Percentiles rank a stretch among this genome's conserved stretches.
Conservation (phyloP, 2,888 invertebrate genomes). For the Liodrosophila aerea region DNA sequence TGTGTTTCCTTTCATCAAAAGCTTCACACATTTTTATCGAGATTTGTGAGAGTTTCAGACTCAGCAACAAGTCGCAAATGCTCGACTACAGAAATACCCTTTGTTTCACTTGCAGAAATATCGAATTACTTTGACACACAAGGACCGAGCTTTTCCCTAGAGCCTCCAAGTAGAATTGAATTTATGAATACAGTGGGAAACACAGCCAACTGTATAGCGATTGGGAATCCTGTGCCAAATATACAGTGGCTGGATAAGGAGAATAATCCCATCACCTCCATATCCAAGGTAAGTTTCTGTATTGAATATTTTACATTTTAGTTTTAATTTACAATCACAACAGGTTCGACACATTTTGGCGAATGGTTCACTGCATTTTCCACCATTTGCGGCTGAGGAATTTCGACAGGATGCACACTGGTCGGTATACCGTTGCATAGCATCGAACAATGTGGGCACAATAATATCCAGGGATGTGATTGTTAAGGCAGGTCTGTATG, state of each 20-base stretch:
- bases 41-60: no score
- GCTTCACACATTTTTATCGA: no score
- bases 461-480: conserved; percentile 84
- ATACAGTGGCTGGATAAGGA: conserved; percentile 84
- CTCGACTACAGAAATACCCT: no score
- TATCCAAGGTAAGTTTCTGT: conserved; percentile 80
- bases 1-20: no score
- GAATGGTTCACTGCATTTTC: conserved; percentile 84
- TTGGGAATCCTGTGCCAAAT: conserved; percentile 84
- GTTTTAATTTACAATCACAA: not conserved
- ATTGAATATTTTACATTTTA: not conserved
- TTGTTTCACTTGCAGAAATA: conserved; percentile 56
- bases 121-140: conserved; percentile 84
- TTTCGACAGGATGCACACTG: conserved; percentile 85
- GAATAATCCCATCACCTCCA: conserved; percentile 83
- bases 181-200: conserved; percentile 84
- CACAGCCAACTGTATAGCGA: conserved; percentile 84
- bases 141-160: conserved; percentile 84
- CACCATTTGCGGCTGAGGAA: conserved; percentile 84
- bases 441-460: conserved; percentile 83
- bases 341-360: conserved; percentile 84
- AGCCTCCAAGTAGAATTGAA: conserved; percentile 84
- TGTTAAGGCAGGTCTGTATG: conserved; percentile 83
- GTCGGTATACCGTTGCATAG: conserved; percentile 84
- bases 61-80: no score